Percentiles rank a stretch among this genome's conserved stretches.
These are phyloP conservation scores for Agapostemon virescens DNA, from an alignment of 2,888 invertebrate genomes.

Conservation along the genomic window DNA sequence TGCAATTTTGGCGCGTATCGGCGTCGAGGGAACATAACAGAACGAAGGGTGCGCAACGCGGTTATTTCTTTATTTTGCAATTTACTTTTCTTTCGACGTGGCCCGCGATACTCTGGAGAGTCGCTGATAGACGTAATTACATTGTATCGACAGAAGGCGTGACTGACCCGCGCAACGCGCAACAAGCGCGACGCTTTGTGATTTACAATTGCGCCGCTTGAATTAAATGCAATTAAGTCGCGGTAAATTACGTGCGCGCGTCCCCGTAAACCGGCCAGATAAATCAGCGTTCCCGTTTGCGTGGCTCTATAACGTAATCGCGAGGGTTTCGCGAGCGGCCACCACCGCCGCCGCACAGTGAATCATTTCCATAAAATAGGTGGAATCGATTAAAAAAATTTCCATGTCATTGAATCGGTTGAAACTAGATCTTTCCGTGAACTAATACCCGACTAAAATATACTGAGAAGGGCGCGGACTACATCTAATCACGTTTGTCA, in stretches of 20 bases:
- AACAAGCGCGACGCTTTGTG: conserved; percentile 70
- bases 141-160: conserved; percentile 68
- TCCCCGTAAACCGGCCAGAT: conserved; percentile 60
- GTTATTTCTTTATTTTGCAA: neutral
- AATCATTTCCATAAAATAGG: no score
- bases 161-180: conserved; percentile 74
- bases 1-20: neutral
- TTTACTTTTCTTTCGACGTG: neutral
- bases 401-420: no score
- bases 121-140: conserved; percentile 69
- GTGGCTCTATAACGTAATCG: conserved; percentile 67
- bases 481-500: no score
- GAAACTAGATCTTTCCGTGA: no score
- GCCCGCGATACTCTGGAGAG: conserved; percentile 18
- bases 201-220: conserved; percentile 75
- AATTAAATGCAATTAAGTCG: conserved; percentile 77
- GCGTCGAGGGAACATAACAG: neutral
- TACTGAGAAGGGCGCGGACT: no score
- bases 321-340: conserved; percentile 23
- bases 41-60: neutral
- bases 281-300: conserved; percentile 72
- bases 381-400: no score
- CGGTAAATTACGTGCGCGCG: conserved; percentile 72
- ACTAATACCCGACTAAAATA: no score
- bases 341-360: neutral